A percentile compares a stretch with the other conserved stretches of the same genome.
Conservation (phyloP, 2,888 invertebrate genomes). For the Ichneumoninae sp. region DNA sequence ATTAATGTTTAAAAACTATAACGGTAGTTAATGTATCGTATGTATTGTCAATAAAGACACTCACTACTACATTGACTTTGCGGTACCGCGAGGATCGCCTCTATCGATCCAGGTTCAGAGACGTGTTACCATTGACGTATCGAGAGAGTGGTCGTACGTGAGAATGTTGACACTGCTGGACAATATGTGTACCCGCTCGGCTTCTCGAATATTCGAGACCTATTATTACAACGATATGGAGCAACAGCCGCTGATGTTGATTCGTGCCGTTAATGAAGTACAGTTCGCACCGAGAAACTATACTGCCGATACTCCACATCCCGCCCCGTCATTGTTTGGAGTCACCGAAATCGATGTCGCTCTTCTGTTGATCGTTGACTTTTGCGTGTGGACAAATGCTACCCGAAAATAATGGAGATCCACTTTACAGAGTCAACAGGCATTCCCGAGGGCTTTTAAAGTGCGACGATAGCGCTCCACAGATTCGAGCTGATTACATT, state of each 20-base stretch:
- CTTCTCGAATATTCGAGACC: slow-evolving; percentile 8
- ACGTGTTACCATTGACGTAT: not conserved
- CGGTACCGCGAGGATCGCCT: too few relatives aligned
- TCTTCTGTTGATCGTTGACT: not conserved
- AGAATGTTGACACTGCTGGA: not conserved
- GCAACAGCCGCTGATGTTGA: slow-evolving; percentile 24
- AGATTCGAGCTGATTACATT: not conserved
- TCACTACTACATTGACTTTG: too few relatives aligned
- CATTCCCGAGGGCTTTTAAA: not conserved
- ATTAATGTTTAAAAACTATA: too few relatives aligned
- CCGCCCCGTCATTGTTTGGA: not conserved
- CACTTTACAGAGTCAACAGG: slow-evolving; percentile 6
- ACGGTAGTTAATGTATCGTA: too few relatives aligned
- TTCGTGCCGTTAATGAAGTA: not conserved
- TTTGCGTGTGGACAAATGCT: not conserved
- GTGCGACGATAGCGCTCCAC: not conserved
- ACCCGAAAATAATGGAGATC: slow-evolving; percentile 1
- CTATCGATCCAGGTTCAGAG: too few relatives aligned
- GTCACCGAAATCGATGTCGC: not conserved
- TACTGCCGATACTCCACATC: slow-evolving; percentile 17
- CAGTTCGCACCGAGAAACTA: not conserved
- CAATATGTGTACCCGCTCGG: not conserved
- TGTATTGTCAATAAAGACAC: too few relatives aligned
- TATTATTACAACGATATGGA: slow-evolving; percentile 21
- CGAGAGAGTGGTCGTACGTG: not conserved